Evolutionary conservation across 2,888 invertebrate genomes (phyloP), one percentile per base, ranked within the genome.

Genomic region (Phasia obesa): DNA sequence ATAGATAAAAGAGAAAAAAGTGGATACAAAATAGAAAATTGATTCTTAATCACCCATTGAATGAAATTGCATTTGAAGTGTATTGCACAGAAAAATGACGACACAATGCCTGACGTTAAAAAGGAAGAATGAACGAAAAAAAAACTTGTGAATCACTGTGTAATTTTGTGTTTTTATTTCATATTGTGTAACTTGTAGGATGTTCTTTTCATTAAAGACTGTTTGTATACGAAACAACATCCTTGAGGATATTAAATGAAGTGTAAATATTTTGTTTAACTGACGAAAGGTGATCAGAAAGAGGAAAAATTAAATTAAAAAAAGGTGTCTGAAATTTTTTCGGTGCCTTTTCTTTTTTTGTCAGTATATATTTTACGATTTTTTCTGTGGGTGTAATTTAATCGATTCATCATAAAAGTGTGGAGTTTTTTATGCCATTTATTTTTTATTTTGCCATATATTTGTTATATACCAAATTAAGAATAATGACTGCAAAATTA

Each of bases 41-140:
- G 85, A 81, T 85, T 85, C 81, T 84, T 84, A 85, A 85, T 84
- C 85, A 84, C 81, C 78, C 81, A 85, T 84, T 84, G 76, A 84
- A 76, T 55, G 73, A 76, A 85, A 85, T 85, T 84, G 84, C 69
- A 83, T 78, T 83, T 81, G 70, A 79, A 79, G 83, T 71, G 79
- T 55, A 62, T 75, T 60, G 55, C 71, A 83, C 42, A 78, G 69
- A 35, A 78, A 59, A 77, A 67, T 51, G 55, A 73, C 67, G 25
- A 73, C 64, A 73, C 64, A 74, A 70, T 67, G 57, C 60, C 17
- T 51, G 51, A 64, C 59, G 55, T 69, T n/a, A 57, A 62, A 77
- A 59, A 55, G 53, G 25, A 65, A 67, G 44, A 81, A 73, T 27
- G 23, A 67, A 38, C 11, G 38, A 47, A 47, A 17, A 47, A 5